Evolutionary conservation across 2,888 invertebrate genomes (phyloP), one percentile per base, ranked within the genome.

Genomic region (Ganaspis brasiliensis): DNA sequence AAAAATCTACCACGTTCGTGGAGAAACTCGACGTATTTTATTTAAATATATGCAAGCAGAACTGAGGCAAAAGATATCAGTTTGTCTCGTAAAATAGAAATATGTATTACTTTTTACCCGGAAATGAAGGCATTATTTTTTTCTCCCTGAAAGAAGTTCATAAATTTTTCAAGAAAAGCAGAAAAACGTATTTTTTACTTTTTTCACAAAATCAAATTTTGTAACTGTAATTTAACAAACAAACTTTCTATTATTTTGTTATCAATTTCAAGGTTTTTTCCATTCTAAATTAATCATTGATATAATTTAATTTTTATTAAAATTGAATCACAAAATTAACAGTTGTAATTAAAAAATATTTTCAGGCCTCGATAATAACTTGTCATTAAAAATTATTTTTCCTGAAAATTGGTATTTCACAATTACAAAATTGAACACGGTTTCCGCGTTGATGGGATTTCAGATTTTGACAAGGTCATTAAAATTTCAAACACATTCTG

Each of bases 21-120:
- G 63, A 24, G 45, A 40, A 40, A 67, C 45, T 45, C 45, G 67
- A 67, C 45, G 21, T 67, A 67, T 67, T 67, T 67, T 67, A 67
- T 67, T 67, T 67, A 67, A 67, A 67, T 67, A 31, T 31, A 67
- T 67, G 67, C 67, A 67, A n/a, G 31, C 67, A 45, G 67, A 45
- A 45, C 45, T 67, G 9, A 45, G 24, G 21, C 24, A 14, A 21
- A 45, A 67, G 67, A 67, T 67, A 24, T 26, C 67, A 67, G 67
- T 40, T 45, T 24, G 40, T 67, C 24, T 67, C 26, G 37, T 45
- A 45, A 67, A 45, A 40, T 45, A 63, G 5, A 63, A 63, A 63
- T 40, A 63, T 24, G 24, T 56, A 56, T 26, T 24, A 56, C 26
- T 24, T 24, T 56, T 56, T 56, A 56, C 56, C 12, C n/a, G 52